Evolutionary conservation across 2,888 invertebrate genomes (phyloP).

Genomic region (Elysia crispata): DNA sequence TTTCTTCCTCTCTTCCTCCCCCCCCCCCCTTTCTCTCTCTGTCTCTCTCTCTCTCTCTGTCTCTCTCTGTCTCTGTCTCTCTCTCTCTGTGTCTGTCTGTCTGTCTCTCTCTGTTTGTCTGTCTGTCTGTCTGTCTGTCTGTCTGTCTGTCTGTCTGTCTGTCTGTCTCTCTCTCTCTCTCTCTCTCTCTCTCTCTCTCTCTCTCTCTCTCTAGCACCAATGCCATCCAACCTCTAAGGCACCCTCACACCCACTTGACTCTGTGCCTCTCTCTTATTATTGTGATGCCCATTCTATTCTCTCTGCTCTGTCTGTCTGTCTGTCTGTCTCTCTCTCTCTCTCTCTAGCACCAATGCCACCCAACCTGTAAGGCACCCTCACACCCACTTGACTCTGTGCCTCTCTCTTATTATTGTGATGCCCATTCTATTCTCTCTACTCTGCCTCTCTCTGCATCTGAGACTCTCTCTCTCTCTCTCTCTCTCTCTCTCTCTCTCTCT

Average conservation of each 20-base stretch:
- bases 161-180: neutral
- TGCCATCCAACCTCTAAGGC: too few relatives aligned
- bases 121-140: constrained; percentile 11
- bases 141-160: neutral
- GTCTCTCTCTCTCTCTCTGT: neutral
- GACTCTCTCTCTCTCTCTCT: neutral
- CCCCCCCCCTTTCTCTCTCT: neutral
- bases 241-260: neutral
- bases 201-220: constrained; percentile 15
- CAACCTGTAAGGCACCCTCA: constrained; percentile 15
- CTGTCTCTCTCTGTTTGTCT: neutral
- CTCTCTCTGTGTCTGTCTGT: neutral
- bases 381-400: neutral
- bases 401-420: too few relatives aligned
- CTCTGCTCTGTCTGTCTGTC: neutral
- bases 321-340: constrained; percentile 29
- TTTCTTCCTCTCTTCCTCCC: neutral
- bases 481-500: neutral
- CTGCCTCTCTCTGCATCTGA: too few relatives aligned
- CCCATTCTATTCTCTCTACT: too few relatives aligned
- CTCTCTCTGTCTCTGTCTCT: neutral
- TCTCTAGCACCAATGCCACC: neutral
- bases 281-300: constrained; percentile 1
- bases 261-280: too few relatives aligned
- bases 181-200: neutral